These are phyloP conservation scores for Pantherophis alleghaniensis DNA, from an alignment of 2,797 vertebrate genomes.

Conservation along the genomic window DNA sequence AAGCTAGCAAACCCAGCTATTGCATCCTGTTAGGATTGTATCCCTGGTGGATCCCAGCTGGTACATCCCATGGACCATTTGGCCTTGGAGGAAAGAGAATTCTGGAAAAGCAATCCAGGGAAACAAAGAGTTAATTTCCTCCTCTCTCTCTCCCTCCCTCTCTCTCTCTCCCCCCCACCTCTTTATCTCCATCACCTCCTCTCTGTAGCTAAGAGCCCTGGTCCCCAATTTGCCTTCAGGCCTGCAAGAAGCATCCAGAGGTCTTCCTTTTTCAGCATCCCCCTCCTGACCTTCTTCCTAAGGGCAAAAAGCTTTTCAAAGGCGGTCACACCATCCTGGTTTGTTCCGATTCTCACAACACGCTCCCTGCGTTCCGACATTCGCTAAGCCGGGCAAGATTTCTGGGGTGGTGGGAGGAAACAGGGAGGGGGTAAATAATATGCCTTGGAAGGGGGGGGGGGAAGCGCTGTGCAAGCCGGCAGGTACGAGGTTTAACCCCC, in stretches of 20 bases:
- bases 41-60: no score
- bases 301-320: background rate
- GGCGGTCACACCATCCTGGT: background rate
- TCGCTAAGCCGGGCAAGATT: background rate
- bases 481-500: background rate
- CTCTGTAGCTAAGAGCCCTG: background rate
- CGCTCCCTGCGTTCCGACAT: no score
- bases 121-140: background rate
- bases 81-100: background rate
- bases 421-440: no score
- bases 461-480: background rate
- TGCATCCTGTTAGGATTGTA: background rate
- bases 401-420: no score
- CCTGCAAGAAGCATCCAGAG: background rate
- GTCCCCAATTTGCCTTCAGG: background rate
- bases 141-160: fast-evolving
- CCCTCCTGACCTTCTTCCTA: background rate
- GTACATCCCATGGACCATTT: background rate
- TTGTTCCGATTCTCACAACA: background rate
- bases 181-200: background rate
- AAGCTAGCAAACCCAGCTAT: background rate
- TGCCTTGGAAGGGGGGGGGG: no score
- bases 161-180: no score
- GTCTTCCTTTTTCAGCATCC: background rate
- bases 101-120: background rate